Evolutionary conservation across 2,888 invertebrate species (phyloP).

Genomic region (Rotaria macrura): DNA sequence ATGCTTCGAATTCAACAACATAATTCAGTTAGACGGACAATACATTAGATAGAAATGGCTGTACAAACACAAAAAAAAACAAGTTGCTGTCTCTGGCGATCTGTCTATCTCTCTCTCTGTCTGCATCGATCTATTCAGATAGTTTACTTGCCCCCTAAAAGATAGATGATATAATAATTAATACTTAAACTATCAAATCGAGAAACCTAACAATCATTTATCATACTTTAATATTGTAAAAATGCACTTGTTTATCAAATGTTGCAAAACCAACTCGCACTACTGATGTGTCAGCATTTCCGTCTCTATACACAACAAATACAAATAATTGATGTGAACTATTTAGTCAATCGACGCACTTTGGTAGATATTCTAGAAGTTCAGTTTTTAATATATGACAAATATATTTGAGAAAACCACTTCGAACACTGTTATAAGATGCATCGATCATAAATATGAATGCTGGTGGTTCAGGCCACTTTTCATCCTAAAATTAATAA

Average conservation of each 20-base stretch:
- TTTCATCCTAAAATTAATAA: conserved; percentile 5
- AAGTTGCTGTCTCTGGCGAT: not conserved
- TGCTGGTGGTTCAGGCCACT: conserved; percentile 67
- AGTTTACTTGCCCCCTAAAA: not conserved
- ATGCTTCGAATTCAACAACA: not conserved
- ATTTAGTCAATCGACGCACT: conserved; percentile 41
- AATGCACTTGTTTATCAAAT: conserved; percentile 65
- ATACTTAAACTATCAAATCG: not conserved
- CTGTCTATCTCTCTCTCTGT: not conserved
- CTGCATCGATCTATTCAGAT: not conserved
- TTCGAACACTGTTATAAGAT: conserved; percentile 86
- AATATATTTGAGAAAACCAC: conserved; percentile 69
- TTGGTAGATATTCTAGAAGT: conserved; percentile 36
- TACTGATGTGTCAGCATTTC: conserved; percentile 54
- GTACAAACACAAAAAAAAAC: too few relatives aligned
- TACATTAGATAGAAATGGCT: not conserved
- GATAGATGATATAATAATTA: not conserved
- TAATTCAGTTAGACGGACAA: not conserved
- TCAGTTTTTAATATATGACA: conserved; percentile 27
- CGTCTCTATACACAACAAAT: conserved; percentile 43
- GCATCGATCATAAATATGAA: conserved; percentile 92
- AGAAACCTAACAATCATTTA: not conserved
- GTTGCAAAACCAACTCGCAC: conserved; percentile 90
- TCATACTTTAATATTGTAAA: conserved; percentile 52
- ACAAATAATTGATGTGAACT: conserved; percentile 35